Conservation (phyloP, 2,113 vertebrate genomes). For the Ibidorhyncha struthersii region DNA sequence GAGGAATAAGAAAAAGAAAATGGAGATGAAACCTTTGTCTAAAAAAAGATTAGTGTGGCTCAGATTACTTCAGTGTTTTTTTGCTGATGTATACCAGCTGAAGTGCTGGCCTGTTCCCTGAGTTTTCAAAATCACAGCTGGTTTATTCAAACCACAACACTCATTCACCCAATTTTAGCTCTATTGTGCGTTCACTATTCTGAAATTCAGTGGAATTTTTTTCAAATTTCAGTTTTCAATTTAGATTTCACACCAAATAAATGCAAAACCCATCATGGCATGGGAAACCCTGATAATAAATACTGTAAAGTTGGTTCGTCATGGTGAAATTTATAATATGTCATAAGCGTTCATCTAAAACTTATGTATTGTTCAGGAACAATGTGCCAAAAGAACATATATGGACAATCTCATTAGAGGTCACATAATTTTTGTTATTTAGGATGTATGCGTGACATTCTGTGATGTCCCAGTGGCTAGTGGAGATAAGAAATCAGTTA, state of each 20-base stretch:
- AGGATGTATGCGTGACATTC: background rate
- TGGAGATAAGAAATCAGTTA: background rate
- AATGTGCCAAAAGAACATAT: background rate
- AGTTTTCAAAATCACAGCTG: background rate
- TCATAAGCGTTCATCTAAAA: background rate
- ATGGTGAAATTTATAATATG: background rate
- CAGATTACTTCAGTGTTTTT: background rate
- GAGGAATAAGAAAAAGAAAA: background rate
- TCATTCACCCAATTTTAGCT: background rate
- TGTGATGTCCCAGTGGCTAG: background rate
- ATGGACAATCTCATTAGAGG: background rate
- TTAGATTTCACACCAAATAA: background rate
- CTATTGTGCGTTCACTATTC: background rate
- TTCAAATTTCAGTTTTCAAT: background rate
- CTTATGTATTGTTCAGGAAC: background rate
- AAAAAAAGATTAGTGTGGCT: background rate
- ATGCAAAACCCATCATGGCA: background rate
- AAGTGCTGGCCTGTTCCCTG: background rate
- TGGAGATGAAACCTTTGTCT: background rate
- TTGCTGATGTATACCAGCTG: background rate
- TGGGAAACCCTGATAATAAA: background rate
- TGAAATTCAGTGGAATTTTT: background rate
- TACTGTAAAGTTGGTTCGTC: background rate
- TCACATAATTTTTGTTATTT: background rate
- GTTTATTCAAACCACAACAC: background rate